These are phyloP conservation scores for Xyrichtys novacula DNA, from an alignment of 2,797 vertebrate species.

Conservation along the genomic window DNA sequence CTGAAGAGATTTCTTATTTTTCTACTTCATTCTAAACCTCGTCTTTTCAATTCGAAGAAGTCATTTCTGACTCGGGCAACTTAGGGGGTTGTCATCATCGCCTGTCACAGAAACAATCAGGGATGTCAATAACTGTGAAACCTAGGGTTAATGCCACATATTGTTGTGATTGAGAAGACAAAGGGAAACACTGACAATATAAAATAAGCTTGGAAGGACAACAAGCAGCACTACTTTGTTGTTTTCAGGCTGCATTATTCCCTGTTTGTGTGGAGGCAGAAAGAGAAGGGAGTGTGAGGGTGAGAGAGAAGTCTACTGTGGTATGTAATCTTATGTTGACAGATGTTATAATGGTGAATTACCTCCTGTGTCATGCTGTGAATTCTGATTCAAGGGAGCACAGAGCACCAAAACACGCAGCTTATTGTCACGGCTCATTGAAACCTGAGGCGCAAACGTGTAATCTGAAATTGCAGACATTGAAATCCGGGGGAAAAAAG, in stretches of 20 bases:
- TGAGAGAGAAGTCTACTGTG: background rate
- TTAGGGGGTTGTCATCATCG: too few relatives aligned
- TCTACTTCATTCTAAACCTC: too few relatives aligned
- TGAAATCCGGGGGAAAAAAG: background rate
- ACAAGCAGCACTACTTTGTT: background rate
- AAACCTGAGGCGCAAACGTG: background rate
- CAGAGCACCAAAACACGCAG: background rate
- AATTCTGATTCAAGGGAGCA: constrained; percentile 37
- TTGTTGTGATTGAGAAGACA: too few relatives aligned
- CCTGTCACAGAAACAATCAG: too few relatives aligned
- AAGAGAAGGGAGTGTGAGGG: background rate
- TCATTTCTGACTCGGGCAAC: too few relatives aligned
- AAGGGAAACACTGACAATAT: background rate
- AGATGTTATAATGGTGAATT: constrained; percentile 23
- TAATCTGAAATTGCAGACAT: constrained; percentile 8
- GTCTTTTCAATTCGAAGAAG: too few relatives aligned
- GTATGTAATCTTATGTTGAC: constrained; percentile 16
- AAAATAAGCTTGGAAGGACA: background rate
- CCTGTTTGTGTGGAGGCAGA: background rate
- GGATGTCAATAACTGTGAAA: too few relatives aligned
- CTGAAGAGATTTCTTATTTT: too few relatives aligned
- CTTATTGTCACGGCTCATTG: background rate
- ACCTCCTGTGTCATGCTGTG: background rate
- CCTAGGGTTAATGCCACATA: too few relatives aligned
- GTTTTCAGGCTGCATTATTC: constrained; percentile 7